Conservation (phyloP, 2,797 vertebrate genomes). For the Otus scops region DNA sequence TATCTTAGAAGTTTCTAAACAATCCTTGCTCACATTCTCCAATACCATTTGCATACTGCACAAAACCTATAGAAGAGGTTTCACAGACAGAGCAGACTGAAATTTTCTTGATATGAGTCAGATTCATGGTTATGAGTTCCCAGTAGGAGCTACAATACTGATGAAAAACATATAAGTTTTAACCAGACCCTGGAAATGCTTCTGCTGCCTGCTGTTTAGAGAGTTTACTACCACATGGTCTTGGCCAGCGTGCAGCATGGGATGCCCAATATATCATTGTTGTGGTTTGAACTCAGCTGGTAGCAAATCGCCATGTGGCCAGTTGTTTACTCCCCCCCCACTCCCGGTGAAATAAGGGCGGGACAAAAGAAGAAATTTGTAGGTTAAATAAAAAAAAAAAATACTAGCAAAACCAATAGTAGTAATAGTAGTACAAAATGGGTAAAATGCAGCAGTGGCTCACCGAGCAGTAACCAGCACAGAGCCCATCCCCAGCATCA, state of each 20-base stretch:
- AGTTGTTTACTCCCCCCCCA: too few species aligned
- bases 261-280: not conserved
- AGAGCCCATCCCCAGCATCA: too few species aligned
- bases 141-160: not conserved
- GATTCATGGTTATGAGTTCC: not conserved
- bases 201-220: not conserved
- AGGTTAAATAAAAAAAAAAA: too few species aligned
- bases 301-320: too few species aligned
- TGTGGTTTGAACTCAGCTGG: too few species aligned
- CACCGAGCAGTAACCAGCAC: too few species aligned
- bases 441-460: too few species aligned
- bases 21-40: not conserved
- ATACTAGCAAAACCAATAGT: too few species aligned
- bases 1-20: not conserved
- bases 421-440: too few species aligned
- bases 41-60: not conserved
- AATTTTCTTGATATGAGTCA: not conserved
- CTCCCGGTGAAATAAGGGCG: too few species aligned
- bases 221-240: not conserved
- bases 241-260: not conserved
- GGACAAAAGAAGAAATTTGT: too few species aligned
- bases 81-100: not conserved
- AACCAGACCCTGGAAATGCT: not conserved
- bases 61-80: not conserved
- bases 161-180: not conserved